Percentiles rank a stretch among this genome's conserved stretches.
These are phyloP conservation scores for Phocides pigmalion DNA, from an alignment of 1,140 invertebrate genomes.

Conservation along the genomic window DNA sequence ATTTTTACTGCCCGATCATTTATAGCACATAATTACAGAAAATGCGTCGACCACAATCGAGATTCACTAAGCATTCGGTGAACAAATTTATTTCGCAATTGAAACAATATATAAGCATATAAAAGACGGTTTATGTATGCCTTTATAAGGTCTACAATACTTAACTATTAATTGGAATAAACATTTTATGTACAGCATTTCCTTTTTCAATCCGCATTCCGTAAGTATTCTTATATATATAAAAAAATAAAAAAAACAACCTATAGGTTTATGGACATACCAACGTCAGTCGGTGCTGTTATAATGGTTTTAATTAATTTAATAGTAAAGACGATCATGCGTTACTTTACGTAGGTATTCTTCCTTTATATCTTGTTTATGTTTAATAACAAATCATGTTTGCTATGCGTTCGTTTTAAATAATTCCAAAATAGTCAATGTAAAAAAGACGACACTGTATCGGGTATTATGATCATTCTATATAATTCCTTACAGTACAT, in stretches of 20 bases:
- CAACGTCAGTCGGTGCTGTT: slow-evolving; percentile 6
- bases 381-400: too few species aligned
- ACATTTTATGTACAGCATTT: slow-evolving; percentile 3
- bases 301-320: slow-evolving; percentile 12
- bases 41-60: slow-evolving; percentile 23
- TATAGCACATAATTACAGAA: slow-evolving; percentile 37
- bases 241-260: slow-evolving; percentile 18
- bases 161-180: slow-evolving; percentile 9
- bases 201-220: slow-evolving; percentile 19
- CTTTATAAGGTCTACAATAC: background rate
- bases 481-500: too few species aligned
- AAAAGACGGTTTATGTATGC: background rate
- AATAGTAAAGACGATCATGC: background rate
- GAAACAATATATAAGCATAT: background rate
- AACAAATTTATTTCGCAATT: background rate
- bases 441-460: too few species aligned
- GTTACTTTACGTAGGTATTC: too few species aligned
- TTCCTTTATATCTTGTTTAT: too few species aligned
- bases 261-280: slow-evolving; percentile 21
- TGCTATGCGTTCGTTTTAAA: too few species aligned
- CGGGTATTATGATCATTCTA: too few species aligned
- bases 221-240: slow-evolving; percentile 5
- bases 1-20: slow-evolving; percentile 32
- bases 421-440: too few species aligned
- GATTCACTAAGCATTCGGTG: background rate